Percentiles rank a stretch among this genome's conserved stretches.
These are phyloP conservation scores for Pissodes strobi DNA, from an alignment of 1,140 invertebrate species.

Conservation along the genomic window DNA sequence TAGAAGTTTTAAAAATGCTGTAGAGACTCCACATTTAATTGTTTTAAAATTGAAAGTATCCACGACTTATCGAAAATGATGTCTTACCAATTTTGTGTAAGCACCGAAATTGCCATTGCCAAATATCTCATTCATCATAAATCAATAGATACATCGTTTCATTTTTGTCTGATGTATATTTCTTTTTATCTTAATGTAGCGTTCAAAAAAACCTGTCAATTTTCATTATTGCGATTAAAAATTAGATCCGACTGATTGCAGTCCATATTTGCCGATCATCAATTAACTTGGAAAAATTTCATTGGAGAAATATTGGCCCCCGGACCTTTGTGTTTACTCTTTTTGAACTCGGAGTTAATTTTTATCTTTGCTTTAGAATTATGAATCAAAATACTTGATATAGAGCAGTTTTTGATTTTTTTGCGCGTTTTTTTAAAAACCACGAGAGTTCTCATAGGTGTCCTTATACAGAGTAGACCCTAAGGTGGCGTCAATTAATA, in stretches of 20 bases:
- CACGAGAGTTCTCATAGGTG: too few species aligned
- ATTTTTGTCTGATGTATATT: not conserved
- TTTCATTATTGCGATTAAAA: slow-evolving; percentile 6
- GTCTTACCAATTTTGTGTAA: too few species aligned
- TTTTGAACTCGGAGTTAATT: slow-evolving; percentile 25
- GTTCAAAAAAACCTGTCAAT: not conserved
- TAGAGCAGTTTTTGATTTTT: not conserved
- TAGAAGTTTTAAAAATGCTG: too few species aligned
- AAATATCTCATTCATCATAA: not conserved
- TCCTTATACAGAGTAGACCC: too few species aligned
- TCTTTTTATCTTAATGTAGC: slow-evolving; percentile 5
- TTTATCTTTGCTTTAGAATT: slow-evolving; percentile 30
- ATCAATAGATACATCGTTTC: not conserved
- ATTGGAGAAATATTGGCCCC: slow-evolving; percentile 30
- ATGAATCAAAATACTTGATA: slow-evolving; percentile 19
- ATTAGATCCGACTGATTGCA: slow-evolving; percentile 22
- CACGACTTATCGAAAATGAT: too few species aligned
- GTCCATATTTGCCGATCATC: slow-evolving; percentile 26
- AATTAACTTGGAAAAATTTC: slow-evolving; percentile 31
- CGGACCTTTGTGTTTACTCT: slow-evolving; percentile 23
- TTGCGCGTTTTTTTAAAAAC: too few species aligned
- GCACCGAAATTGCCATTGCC: too few species aligned
- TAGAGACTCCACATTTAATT: too few species aligned
- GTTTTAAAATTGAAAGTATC: too few species aligned
- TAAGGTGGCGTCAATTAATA: too few species aligned